These are phyloP conservation scores for Orientallactaga sibirica DNA, from an alignment of 2,797 vertebrate genomes.

Conservation along the genomic window DNA sequence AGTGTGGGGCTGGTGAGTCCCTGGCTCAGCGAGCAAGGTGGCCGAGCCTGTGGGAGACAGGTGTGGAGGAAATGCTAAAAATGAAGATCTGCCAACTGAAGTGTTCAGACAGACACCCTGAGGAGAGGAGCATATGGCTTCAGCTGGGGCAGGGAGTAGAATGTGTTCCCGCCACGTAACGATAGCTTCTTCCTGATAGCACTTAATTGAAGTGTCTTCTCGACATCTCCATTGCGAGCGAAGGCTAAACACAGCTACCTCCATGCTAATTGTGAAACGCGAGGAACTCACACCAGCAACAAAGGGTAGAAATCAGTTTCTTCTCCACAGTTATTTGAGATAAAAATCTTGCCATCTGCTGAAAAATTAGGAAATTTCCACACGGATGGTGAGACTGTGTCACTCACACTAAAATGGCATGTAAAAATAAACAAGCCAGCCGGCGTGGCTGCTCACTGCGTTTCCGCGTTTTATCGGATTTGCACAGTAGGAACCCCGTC, in stretches of 20 bases:
- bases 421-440: background rate
- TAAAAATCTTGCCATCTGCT: conserved; percentile 61
- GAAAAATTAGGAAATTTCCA: conserved; percentile 48
- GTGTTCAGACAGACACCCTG: rapidly evolving
- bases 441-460: rapidly evolving
- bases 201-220: conserved; percentile 47
- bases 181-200: conserved; percentile 49
- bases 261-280: background rate
- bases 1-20: background rate
- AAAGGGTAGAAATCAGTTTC: conserved; percentile 4
- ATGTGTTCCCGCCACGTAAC: conserved; percentile 37
- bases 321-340: conserved; percentile 25
- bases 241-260: conserved; percentile 13
- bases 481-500: background rate
- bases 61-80: background rate
- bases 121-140: background rate
- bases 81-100: background rate
- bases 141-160: background rate
- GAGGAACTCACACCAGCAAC: background rate
- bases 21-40: background rate
- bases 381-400: background rate
- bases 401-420: background rate
- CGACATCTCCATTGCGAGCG: conserved; percentile 34
- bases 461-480: background rate
- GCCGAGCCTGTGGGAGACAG: rapidly evolving